Evolutionary conservation across 2,888 invertebrate species (phyloP), one percentile per base, ranked within the genome.

Genomic region (Kuschelorhynchus macadamiae): DNA sequence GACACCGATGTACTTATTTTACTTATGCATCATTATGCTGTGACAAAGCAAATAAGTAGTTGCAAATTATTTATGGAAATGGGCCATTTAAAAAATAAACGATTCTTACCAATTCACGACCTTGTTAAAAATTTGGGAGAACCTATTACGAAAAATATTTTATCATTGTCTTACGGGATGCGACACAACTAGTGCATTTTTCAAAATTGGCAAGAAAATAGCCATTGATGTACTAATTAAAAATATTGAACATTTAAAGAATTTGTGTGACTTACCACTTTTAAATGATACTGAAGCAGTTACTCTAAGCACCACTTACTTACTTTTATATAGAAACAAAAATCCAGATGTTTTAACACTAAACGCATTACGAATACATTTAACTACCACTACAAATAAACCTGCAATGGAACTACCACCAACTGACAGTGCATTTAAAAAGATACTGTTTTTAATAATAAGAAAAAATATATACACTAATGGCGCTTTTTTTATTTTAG

Each of bases 1-100:
- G 44, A 44, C 14, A 44, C 44, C 8, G 44, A 44, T 44, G 20
- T 44, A 9, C 20, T 12, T 41, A 25, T 52, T 16, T 9, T 52
- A 39, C 25, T 42, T 42, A 5, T 25, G n/a, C 21, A 20, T 36
- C 11, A 36, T 12, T 36, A 7, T 11, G 11, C n/a, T 36, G 11
- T n/a, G 3, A 7, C 36, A 3, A 25, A 25, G 3, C 5, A 36
- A 36, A 7, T 36, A 3, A n/a, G n/a, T n/a, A n/a, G n/a, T n/a
- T n/a, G 25, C 36, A 11, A 36, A 36, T 7, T 36, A 36, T 36
- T 36, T 36, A 36, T 36, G 36, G n/a, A 36, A 3, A 36, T 36
- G 11, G 36, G 2, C 36, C 3, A n/a, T n/a, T n/a, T n/a, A n/a
- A n/a, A n/a, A 36, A 11, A 36, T 12, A 36, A 36, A 36, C 36